Evolutionary conservation across 2,797 vertebrate species (phyloP).

Genomic region (Pogonophryne albipinna): DNA sequence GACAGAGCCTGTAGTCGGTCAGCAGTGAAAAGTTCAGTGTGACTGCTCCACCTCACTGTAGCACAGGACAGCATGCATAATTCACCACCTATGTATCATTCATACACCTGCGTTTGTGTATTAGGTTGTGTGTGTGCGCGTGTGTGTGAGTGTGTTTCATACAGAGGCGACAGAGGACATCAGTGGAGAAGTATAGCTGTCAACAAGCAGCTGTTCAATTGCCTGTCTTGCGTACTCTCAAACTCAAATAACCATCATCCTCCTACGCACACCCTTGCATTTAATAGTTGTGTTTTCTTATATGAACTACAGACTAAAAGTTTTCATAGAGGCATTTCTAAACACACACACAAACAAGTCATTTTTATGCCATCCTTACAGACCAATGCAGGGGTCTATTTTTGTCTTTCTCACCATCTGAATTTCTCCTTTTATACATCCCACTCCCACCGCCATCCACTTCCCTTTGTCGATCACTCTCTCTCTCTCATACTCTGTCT

Average conservation of each 20-base stretch:
- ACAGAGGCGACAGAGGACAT: constrained; percentile 7
- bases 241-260: constrained; percentile 36
- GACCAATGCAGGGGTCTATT: constrained; percentile 12
- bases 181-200: constrained; percentile 44
- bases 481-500: constrained; percentile 34
- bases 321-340: constrained; percentile 7
- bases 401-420: constrained; percentile 3
- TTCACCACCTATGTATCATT: constrained; percentile 77
- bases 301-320: constrained; percentile 25
- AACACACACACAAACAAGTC: constrained; percentile 4
- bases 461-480: constrained; percentile 58
- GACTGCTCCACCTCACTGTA: constrained; percentile 59
- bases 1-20: constrained; percentile 43
- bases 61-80: constrained; percentile 71
- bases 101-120: constrained; percentile 40
- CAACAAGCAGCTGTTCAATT: constrained; percentile 51
- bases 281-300: constrained; percentile 33
- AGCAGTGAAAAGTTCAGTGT: constrained; percentile 65
- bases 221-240: constrained; percentile 15
- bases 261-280: constrained; percentile 28
- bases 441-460: constrained; percentile 40
- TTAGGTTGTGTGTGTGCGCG: constrained; percentile 15
- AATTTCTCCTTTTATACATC: constrained; percentile 30
- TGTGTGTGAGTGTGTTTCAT: constrained; percentile 8
- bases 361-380: constrained; percentile 11